Conservation (phyloP, 2,113 vertebrate genomes). For the Scortum barcoo region DNA sequence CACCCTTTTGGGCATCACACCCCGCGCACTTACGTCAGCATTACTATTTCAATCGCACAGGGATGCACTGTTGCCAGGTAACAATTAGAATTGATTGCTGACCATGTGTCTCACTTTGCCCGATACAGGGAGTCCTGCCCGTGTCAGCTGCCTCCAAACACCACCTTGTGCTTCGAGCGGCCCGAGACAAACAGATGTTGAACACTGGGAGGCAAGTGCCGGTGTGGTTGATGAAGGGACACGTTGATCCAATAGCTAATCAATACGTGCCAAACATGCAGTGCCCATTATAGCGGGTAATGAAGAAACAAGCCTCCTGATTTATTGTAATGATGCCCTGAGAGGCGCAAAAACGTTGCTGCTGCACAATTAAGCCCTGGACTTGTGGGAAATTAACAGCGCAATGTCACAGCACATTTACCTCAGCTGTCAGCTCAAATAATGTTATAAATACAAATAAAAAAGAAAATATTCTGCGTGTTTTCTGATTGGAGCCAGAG, state of each 20-base stretch:
- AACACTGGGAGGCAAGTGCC: constrained; percentile 32
- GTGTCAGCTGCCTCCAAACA: constrained; percentile 23
- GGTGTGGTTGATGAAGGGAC: constrained; percentile 49
- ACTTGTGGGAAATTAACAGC: constrained; percentile 56
- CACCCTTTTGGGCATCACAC: neutral
- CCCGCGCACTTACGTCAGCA: neutral
- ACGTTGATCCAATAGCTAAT: constrained; percentile 71
- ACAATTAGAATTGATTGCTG: constrained; percentile 54
- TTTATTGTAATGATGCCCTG: constrained; percentile 67
- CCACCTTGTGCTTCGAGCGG: constrained; percentile 17
- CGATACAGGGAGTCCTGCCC: constrained; percentile 24
- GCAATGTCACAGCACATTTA: constrained; percentile 14
- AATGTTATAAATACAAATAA: constrained; percentile 14
- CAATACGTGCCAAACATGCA: constrained; percentile 73
- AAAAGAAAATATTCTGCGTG: neutral
- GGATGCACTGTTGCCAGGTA: constrained; percentile 40
- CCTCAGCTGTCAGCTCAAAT: constrained; percentile 26
- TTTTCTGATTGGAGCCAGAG: neutral
- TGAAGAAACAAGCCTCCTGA: constrained; percentile 73
- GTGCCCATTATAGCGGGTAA: constrained; percentile 64
- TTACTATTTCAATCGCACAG: constrained; percentile 6
- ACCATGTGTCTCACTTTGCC: constrained; percentile 56
- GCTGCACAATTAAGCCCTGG: constrained; percentile 50
- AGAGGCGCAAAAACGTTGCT: constrained; percentile 24
- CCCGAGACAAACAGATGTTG: constrained; percentile 55